Percentiles rank a stretch among this genome's conserved stretches.
These are phyloP conservation scores for Eubasilissa regina DNA, from an alignment of 1,140 invertebrate genomes.

Conservation along the genomic window DNA sequence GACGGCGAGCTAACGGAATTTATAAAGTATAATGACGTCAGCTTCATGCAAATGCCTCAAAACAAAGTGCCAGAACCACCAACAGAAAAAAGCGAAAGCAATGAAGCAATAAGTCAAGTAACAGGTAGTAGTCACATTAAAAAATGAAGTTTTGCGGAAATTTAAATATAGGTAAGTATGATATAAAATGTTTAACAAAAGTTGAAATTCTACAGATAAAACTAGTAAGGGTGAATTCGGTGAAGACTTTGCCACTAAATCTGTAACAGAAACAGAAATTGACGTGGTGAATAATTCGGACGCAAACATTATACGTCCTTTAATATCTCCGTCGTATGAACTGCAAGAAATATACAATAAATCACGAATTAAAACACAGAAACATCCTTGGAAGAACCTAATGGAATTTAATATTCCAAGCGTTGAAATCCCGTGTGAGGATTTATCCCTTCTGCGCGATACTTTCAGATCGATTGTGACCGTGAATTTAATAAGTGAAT, in stretches of 20 bases:
- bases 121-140: no score
- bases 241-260: no score
- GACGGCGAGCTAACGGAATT: conserved; percentile 65
- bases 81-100: neutral
- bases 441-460: conserved; percentile 69
- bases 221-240: no score
- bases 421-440: conserved; percentile 69
- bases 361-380: neutral
- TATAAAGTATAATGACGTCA: conserved; percentile 63
- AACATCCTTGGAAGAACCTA: conserved; percentile 63
- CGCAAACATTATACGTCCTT: no score
- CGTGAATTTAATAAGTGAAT: conserved; percentile 68
- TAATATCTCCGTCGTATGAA: conserved; percentile 1
- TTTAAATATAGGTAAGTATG: no score
- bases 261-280: no score
- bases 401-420: conserved; percentile 71
- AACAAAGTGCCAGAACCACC: neutral
- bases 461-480: conserved; percentile 70
- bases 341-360: conserved; percentile 19
- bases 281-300: no score
- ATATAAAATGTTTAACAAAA: no score
- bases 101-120: neutral
- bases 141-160: no score
- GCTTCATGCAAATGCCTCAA: conserved; percentile 27
- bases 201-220: no score